phyloP scores from a whole-genome alignment of 1,140 invertebrate species.

The Aphelinus atriplicis region DNA sequence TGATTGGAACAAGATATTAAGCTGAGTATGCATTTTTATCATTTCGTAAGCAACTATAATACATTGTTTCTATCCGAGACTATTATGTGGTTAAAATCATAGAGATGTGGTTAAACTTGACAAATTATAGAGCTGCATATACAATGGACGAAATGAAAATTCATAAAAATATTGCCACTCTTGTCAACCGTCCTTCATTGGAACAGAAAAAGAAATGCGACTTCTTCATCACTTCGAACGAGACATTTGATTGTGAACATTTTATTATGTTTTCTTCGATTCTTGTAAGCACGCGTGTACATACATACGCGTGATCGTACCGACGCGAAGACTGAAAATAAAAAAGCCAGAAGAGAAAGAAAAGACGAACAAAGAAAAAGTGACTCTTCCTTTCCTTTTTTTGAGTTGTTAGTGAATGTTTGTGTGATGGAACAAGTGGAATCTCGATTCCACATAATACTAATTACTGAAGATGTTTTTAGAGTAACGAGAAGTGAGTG shows the following conservation, averaged over 20 bases:
- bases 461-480: constrained; percentile 18
- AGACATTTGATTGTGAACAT: too few species aligned
- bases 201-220: too few species aligned
- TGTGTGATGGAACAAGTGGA: constrained; percentile 12
- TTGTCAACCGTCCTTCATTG: constrained; percentile 10
- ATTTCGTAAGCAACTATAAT: too few species aligned
- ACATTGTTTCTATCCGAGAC: too few species aligned
- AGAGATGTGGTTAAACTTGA: too few species aligned
- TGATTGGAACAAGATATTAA: too few species aligned
- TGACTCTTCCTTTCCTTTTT: constrained; percentile 28
- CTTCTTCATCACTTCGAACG: too few species aligned
- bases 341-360: constrained; percentile 29
- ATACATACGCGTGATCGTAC: constrained; percentile 17
- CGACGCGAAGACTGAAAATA: constrained; percentile 40
- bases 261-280: constrained; percentile 13
- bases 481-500: constrained; percentile 18
- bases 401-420: constrained; percentile 19
- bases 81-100: too few species aligned
- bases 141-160: too few species aligned
- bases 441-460: constrained; percentile 14
- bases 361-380: constrained; percentile 27
- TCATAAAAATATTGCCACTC: constrained; percentile 22
- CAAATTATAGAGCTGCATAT: too few species aligned
- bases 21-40: too few species aligned
- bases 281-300: constrained; percentile 12